These are phyloP conservation scores for Hipparchia semele DNA, from an alignment of 2,888 invertebrate species.

Conservation along the genomic window DNA sequence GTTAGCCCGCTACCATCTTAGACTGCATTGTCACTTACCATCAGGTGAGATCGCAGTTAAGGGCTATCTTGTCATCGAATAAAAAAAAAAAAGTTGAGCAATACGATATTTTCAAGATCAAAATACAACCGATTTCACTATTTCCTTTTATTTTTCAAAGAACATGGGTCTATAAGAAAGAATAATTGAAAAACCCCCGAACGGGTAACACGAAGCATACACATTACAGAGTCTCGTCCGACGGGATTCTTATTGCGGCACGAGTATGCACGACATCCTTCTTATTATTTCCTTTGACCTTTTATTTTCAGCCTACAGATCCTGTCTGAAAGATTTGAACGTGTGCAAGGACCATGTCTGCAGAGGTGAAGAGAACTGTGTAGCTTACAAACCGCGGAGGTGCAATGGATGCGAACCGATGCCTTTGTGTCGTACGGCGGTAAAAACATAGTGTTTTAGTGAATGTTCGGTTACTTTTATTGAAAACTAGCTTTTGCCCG, in stretches of 20 bases:
- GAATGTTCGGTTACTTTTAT: conserved; percentile 5
- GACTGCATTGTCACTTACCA: no score
- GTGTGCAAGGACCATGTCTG: conserved; percentile 69
- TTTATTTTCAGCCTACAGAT: conserved; percentile 61
- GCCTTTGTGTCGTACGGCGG: conserved; percentile 55
- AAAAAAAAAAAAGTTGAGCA: no score
- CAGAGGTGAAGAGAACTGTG: conserved; percentile 64
- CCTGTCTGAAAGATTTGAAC: conserved; percentile 59
- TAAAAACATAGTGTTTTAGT: conserved; percentile 10
- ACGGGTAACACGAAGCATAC: background rate
- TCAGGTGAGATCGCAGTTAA: no score
- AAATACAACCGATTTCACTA: background rate
- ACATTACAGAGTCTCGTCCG: background rate
- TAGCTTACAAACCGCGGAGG: conserved; percentile 60
- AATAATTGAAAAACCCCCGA: background rate
- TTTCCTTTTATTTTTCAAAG: background rate
- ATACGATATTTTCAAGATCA: background rate
- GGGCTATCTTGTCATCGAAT: no score
- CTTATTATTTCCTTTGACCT: conserved; percentile 2
- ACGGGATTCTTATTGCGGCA: background rate
- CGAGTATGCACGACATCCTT: conserved; percentile 7
- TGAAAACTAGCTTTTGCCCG: conserved; percentile 3
- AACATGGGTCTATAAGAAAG: background rate
- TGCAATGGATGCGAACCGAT: conserved; percentile 71
- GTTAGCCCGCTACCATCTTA: no score